Evolutionary conservation across 2,797 vertebrate genomes (phyloP).

Genomic region (Neosalanx taihuensis): DNA sequence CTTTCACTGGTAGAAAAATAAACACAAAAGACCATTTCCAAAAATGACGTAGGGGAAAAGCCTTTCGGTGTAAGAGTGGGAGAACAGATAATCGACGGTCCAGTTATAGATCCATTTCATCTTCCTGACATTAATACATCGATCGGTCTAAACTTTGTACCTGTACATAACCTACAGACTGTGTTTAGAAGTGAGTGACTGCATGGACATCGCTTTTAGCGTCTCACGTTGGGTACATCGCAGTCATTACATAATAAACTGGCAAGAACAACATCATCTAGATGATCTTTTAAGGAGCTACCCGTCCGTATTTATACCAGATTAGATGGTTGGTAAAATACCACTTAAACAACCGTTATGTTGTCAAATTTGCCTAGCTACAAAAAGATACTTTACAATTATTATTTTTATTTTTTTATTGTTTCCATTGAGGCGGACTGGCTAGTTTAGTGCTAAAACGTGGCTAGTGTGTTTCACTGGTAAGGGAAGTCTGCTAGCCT

Average conservation of each 20-base stretch:
- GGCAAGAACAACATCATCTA: too few species aligned
- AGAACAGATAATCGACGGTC: neutral
- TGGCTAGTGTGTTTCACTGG: neutral
- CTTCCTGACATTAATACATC: neutral
- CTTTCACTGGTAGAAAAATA: slow-evolving; percentile 37
- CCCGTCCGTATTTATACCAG: too few species aligned
- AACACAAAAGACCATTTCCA: slow-evolving; percentile 29
- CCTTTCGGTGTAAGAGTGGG: neutral
- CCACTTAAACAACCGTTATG: too few species aligned
- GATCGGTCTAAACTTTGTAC: neutral
- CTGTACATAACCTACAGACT: neutral
- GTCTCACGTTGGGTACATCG: too few species aligned
- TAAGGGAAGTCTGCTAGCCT: neutral
- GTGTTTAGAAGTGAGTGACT: neutral
- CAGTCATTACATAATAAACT: too few species aligned
- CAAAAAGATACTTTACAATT: too few species aligned
- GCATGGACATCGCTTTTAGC: neutral
- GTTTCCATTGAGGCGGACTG: too few species aligned
- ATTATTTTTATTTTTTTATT: too few species aligned
- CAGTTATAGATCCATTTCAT: neutral
- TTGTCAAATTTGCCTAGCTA: too few species aligned
- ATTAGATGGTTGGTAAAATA: too few species aligned
- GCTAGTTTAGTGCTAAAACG: neutral
- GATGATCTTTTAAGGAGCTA: too few species aligned
- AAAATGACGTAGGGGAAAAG: slow-evolving; percentile 9